A percentile compares a stretch with the other conserved stretches of the same genome.
These are phyloP conservation scores for Drosophila eugracilis DNA, from an alignment of 1,140 invertebrate genomes.

Conservation along the genomic window DNA sequence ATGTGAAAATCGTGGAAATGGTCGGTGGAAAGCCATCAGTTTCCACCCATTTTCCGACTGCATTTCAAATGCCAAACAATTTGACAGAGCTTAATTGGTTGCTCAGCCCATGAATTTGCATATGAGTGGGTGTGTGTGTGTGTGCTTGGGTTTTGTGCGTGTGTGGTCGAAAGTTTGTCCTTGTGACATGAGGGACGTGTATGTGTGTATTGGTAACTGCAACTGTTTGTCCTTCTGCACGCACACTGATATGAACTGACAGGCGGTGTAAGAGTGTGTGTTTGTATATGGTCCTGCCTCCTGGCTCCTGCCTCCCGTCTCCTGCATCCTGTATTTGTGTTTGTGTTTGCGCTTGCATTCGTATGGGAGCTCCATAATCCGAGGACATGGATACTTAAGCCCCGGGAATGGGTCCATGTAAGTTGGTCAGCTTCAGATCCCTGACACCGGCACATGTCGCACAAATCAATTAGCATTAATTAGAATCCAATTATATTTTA, in stretches of 20 bases:
- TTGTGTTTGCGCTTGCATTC: neutral
- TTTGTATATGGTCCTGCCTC: neutral
- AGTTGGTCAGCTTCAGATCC: neutral
- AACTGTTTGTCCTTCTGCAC: slow-evolving; percentile 2
- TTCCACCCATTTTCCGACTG: slow-evolving; percentile 7
- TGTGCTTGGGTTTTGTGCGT: neutral
- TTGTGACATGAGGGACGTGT: slow-evolving; percentile 11
- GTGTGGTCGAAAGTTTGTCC: slow-evolving; percentile 27
- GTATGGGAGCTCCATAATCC: neutral
- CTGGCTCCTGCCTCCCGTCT: too few species aligned
- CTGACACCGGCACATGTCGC: slow-evolving; percentile 47
- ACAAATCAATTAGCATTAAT: slow-evolving; percentile 76
- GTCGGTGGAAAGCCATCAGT: neutral
- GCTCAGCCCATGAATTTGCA: slow-evolving; percentile 2
- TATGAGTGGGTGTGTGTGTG: neutral
- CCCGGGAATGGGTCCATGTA: slow-evolving; percentile 7
- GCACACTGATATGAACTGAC: neutral
- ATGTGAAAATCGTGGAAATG: neutral
- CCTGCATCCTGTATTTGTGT: neutral
- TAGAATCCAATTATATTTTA: slow-evolving; percentile 72
- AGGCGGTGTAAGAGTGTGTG: neutral
- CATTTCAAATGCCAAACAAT: slow-evolving; percentile 46
- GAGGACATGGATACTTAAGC: slow-evolving; percentile 7
- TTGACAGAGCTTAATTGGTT: slow-evolving; percentile 62
- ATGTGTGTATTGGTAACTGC: neutral